Percentiles rank a stretch among this genome's conserved stretches.
These are phyloP conservation scores for Mactra quadrangularis DNA, from an alignment of 1,140 invertebrate species.

Conservation along the genomic window DNA sequence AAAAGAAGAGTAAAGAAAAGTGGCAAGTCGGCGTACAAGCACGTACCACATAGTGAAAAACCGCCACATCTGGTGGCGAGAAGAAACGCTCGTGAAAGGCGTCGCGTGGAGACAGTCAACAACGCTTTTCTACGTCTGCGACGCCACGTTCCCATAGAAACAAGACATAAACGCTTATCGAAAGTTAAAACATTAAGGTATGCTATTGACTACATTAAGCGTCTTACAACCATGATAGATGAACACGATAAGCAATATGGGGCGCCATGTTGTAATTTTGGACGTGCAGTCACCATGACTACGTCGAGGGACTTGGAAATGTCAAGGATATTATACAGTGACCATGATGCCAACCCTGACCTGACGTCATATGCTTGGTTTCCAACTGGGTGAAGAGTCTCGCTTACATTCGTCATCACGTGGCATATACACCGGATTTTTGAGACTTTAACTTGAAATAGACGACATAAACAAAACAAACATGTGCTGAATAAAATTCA, in stretches of 20 bases:
- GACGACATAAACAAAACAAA: too few relatives aligned
- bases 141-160: conserved; percentile 78
- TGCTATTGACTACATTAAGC: conserved; percentile 96
- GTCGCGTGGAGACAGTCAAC: conserved; percentile 96
- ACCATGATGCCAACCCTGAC: conserved; percentile 44
- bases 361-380: conserved; percentile 50
- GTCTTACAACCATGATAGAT: conserved; percentile 90
- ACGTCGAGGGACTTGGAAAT: conserved; percentile 2
- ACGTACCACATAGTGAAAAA: conserved; percentile 76
- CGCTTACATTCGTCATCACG: too few relatives aligned
- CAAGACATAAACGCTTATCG: conserved; percentile 85
- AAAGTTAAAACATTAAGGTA: conserved; percentile 97
- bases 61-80: conserved; percentile 92
- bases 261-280: conserved; percentile 54
- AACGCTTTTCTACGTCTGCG: conserved; percentile 84
- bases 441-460: too few relatives aligned
- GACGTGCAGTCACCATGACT: conserved; percentile 47
- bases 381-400: conserved; percentile 12
- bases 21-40: conserved; percentile 69
- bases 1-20: conserved; percentile 26
- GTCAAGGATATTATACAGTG: background rate
- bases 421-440: too few relatives aligned
- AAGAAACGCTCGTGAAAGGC: conserved; percentile 95
- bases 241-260: conserved; percentile 79
- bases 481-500: too few relatives aligned